Evolutionary conservation across 2,888 invertebrate species (phyloP).

Genomic region (Spodoptera littoralis): DNA sequence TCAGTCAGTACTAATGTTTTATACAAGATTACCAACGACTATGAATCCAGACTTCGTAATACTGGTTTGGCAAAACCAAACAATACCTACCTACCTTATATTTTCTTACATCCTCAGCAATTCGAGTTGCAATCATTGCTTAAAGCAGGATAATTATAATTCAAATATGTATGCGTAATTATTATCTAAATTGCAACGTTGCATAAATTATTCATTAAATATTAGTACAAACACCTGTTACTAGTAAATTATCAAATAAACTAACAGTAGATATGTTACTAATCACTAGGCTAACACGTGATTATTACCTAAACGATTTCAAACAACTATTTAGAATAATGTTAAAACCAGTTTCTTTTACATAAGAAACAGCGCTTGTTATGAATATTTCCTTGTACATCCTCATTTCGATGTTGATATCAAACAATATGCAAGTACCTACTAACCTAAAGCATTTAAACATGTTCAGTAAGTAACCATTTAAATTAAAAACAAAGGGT

Average conservation of each 20-base stretch:
- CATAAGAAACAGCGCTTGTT: constrained; percentile 21
- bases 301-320: constrained; percentile 36
- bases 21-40: background rate
- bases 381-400: constrained; percentile 26
- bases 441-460: background rate
- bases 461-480: constrained; percentile 20
- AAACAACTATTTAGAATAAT: constrained; percentile 27
- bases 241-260: background rate
- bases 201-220: too few relatives aligned
- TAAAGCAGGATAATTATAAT: too few relatives aligned
- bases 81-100: too few relatives aligned
- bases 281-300: constrained; percentile 37
- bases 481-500: constrained; percentile 27
- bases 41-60: too few relatives aligned
- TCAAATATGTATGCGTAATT: too few relatives aligned
- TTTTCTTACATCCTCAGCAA: too few relatives aligned
- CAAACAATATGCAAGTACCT: constrained; percentile 27
- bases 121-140: too few relatives aligned
- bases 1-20: background rate
- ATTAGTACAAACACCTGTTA: background rate
- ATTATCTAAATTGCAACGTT: too few relatives aligned
- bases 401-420: constrained; percentile 21
- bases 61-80: too few relatives aligned
- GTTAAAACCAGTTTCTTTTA: constrained; percentile 21
- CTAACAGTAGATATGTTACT: background rate